Evolutionary conservation across 2,113 vertebrate species (phyloP), one percentile per base, ranked within the genome.

Genomic region (Cinclus mexicanus): DNA sequence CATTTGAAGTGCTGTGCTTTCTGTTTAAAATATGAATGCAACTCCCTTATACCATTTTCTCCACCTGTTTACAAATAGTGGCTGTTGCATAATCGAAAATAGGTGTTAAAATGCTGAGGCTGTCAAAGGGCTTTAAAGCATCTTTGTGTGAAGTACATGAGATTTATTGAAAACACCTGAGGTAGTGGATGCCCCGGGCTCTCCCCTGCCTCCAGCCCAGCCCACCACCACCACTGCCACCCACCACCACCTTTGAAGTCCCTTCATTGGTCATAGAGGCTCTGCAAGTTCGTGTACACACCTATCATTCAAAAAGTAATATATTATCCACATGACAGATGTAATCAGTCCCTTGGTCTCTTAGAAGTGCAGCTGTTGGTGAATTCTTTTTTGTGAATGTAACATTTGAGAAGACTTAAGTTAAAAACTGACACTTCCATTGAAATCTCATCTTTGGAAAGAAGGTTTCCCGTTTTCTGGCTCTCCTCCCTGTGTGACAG

Each of bases 371-470:
- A 98, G 97, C 98, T 98, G 97, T 95, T 95, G 95, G 95, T 94
- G 93, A 97, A 97, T 97, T 97, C 96, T 97, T 98, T 96, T 96
- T 98, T 97, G 96, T 92, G 96, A 91, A 95, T 98, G 97, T 98
- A 97, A 98, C 98, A 97, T 93, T 97, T 83, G 91, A 94, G 96
- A 96, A 95, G 96, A 97, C 97, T 97, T 96, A 87, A 96, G 91
- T 97, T 96, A 97, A 97, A 97, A 97, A 95, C 97, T 95, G 97
- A 97, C 97, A 97, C 95, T 97, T 97, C 96, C 95, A 95, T 96
- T 97, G 97, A 97, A 96, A 97, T 95, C 96, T 93, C 95, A 96
- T 97, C 96, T 95, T 85, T 97, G 96, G 97, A 94, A 97, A 96
- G 93, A 94, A 96, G 95, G 95, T 93, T 94, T 94, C 89, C 82